Base-by-base conservation (phyloP, 2,797 vertebrate genomes). In the Galago senegalensis region DNA sequence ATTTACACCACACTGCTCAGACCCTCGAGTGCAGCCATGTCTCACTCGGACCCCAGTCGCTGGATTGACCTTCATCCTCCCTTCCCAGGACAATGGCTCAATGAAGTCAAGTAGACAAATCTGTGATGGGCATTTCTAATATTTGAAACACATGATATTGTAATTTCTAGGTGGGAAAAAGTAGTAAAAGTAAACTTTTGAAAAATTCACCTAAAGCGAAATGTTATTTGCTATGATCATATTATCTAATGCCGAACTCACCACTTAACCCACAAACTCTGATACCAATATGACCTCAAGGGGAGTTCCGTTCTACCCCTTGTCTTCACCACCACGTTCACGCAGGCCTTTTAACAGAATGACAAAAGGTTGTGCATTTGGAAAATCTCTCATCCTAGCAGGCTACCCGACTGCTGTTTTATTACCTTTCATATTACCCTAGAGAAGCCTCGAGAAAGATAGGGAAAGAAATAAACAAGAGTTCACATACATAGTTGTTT, bases 401-500 rank as follows among this genome's bases (percentile, higher is more conserved):
- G 63, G 86, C 10, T 67, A 12, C 69, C 67, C 67, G 91, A 67
- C 25, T 46, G 12, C 40, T 63, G 34, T 31, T 91, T 89, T 95
- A 87, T 58, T 91, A 63, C 21, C 53, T 69, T 95, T 87, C 25
- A 56, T 73, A 58, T 93, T 63, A 73, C 43, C 6, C 79, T 27
- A 46, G 93, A 94, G 73, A 81, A 86, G 40, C 27, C 95, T 89
- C 79, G 86, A 91, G 73, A 85, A 87, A 77, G 63, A 77, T 43
- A 16, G 40, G 46, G 34, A 86, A 89, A 89, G 81, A 96, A 77
- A 82, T 69, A 88, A 81, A 81, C 70, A 94, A 75, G 27, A 72
- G 34, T 31, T 84, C 46, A 34, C 20, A n/a, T 29, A 73, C 81
- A 83, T 2, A 60, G 40, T 63, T 94, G 23, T 60, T 34, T 61